A percentile compares a stretch with the other conserved stretches of the same genome.
phyloP scores from a whole-genome alignment of 2,113 vertebrate genomes.

The Leptocoma aspasia region DNA sequence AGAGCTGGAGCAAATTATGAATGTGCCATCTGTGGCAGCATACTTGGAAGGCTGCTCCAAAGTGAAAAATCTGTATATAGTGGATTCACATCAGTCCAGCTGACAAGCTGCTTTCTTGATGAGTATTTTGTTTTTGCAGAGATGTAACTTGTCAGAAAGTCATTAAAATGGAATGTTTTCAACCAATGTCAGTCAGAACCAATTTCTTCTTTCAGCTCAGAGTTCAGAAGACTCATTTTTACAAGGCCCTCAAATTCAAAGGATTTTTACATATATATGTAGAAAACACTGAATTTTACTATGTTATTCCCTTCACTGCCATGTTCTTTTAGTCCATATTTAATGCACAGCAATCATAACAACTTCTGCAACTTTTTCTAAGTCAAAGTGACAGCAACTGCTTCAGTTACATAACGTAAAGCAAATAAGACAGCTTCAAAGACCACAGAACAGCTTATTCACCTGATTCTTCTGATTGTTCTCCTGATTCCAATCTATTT shows the following conservation, averaged over 20 bases:
- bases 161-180: not conserved
- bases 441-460: not conserved
- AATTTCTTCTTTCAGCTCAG: not conserved
- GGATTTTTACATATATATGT: not conserved
- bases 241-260: not conserved
- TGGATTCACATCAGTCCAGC: not conserved
- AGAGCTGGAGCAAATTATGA: not conserved
- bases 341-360: not conserved
- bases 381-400: not conserved
- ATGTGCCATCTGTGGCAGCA: not conserved
- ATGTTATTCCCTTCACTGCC: not conserved
- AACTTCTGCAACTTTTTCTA: not conserved
- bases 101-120: not conserved
- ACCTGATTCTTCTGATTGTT: constrained; percentile 63
- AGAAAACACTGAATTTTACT: not conserved
- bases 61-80: not conserved
- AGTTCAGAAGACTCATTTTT: not conserved
- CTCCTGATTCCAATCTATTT: constrained; percentile 43
- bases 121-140: not conserved
- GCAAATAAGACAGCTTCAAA: not conserved
- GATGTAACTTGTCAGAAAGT: not conserved
- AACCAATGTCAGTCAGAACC: not conserved
- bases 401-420: not conserved
- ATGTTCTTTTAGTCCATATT: not conserved
- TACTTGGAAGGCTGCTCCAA: not conserved